Base-by-base conservation (phyloP, 2,888 invertebrate genomes). In the Ariolimax columbianus region DNA sequence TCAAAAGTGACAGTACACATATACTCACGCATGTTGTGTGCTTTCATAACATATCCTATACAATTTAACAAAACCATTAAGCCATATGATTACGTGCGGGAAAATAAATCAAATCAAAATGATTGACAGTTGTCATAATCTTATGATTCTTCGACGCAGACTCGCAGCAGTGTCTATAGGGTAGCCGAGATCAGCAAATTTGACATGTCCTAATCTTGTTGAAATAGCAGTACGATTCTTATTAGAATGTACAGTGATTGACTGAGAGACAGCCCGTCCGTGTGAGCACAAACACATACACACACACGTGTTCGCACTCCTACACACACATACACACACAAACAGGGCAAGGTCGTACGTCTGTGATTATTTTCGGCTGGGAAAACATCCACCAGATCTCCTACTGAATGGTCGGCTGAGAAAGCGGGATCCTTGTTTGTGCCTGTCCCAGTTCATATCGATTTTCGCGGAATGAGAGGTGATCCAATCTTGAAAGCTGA, bases 301-400 rank as follows among this genome's bases (percentile, higher is more conserved):
- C 6, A 47, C 47, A 47, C 47, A 47, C 47, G n/a, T n/a, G n/a
- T n/a, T n/a, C n/a, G n/a, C n/a, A n/a, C n/a, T n/a, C n/a, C n/a
- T n/a, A n/a, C n/a, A n/a, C n/a, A n/a, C n/a, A n/a, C n/a, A n/a
- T n/a, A 51, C 75, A 33, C 33, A 17, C 51, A 19, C 75, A 75
- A 33, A 75, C 36, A 75, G 17, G 23, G 7, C 51, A 51, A 33
- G 19, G 51, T 51, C 51, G 33, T 75, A 51, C 51, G 75, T 75
- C 75, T 75, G 47, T 75, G 75, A 75, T 75, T 75, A 75, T 51
- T 75, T 75, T 47, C 19, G 51, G 75, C 51, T 51, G 30, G 14
- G 14, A 51, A 75, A 75, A 47, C 75, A 33, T 75, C 7, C 51
- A 33, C 36, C 33, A 51, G 75, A 75, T 75, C 75, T 33, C 19